phyloP scores from a whole-genome alignment of 2,113 vertebrate species.

The Rhipidura dahli region DNA sequence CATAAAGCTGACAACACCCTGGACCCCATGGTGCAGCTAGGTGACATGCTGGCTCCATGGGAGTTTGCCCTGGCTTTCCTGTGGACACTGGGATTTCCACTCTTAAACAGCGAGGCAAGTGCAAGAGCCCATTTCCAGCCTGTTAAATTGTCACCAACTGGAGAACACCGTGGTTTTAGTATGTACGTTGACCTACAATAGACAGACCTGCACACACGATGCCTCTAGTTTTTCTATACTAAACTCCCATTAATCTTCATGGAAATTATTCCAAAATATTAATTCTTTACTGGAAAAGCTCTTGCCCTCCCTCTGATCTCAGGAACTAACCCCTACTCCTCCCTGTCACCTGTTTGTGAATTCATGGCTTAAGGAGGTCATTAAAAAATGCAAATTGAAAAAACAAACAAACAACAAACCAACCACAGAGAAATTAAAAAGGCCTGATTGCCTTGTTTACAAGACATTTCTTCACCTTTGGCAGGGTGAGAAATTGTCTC shows the following conservation, averaged over 20 bases:
- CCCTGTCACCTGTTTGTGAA: background rate
- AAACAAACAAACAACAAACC: background rate
- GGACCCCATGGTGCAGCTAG: background rate
- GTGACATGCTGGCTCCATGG: background rate
- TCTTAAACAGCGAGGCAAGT: background rate
- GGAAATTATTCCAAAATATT: background rate
- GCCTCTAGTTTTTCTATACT: background rate
- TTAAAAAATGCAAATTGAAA: background rate
- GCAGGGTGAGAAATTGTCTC: background rate
- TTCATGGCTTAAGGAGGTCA: background rate
- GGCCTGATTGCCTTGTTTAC: background rate
- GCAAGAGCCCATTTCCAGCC: background rate
- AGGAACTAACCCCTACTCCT: background rate
- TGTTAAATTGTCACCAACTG: background rate
- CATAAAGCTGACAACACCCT: background rate
- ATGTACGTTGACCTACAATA: background rate
- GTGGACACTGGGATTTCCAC: background rate
- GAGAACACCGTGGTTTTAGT: background rate
- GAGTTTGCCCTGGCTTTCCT: background rate
- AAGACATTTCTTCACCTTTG: background rate
- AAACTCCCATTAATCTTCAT: background rate
- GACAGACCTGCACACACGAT: background rate
- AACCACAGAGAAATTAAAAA: background rate
- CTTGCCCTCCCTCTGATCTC: background rate
- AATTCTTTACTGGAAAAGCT: background rate